phyloP scores from a whole-genome alignment of 2,888 invertebrate species.

The Agapostemon virescens region DNA sequence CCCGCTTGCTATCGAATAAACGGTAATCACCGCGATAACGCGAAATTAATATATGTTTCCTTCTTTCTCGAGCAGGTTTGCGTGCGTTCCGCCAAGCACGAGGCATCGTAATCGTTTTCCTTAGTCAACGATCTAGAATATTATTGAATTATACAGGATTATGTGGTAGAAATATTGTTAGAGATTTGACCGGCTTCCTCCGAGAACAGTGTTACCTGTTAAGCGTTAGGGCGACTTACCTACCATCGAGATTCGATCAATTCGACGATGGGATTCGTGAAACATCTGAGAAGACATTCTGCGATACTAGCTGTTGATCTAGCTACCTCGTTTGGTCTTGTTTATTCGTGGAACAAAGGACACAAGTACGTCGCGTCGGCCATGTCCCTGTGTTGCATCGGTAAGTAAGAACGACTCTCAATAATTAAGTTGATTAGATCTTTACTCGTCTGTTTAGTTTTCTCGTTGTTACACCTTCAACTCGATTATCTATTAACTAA shows the following conservation, averaged over 20 bases:
- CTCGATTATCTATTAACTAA: not conserved
- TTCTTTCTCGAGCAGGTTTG: not conserved
- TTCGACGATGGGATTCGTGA: conserved; percentile 23
- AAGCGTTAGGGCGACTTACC: not conserved
- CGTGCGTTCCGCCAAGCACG: not conserved
- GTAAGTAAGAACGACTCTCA: conserved; percentile 56
- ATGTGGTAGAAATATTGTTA: not conserved
- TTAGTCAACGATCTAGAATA: not conserved
- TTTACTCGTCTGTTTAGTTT: not conserved
- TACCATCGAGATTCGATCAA: not conserved
- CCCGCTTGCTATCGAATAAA: not conserved
- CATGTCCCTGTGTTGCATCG: conserved; percentile 54
- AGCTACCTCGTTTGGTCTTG: conserved; percentile 42
- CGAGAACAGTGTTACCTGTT: not conserved
- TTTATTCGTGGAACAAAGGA: conserved; percentile 55
- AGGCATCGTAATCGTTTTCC: not conserved
- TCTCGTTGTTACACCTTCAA: not conserved
- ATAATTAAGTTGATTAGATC: not conserved
- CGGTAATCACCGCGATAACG: not conserved
- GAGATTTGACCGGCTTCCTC: not conserved
- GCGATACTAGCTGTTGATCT: conserved; percentile 41
- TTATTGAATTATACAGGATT: not conserved
- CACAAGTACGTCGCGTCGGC: conserved; percentile 41
- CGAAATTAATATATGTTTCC: not conserved
- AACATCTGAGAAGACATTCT: conserved; percentile 30